phyloP scores from a whole-genome alignment of 2,888 invertebrate genomes.

The Prenolepis imparis region DNA sequence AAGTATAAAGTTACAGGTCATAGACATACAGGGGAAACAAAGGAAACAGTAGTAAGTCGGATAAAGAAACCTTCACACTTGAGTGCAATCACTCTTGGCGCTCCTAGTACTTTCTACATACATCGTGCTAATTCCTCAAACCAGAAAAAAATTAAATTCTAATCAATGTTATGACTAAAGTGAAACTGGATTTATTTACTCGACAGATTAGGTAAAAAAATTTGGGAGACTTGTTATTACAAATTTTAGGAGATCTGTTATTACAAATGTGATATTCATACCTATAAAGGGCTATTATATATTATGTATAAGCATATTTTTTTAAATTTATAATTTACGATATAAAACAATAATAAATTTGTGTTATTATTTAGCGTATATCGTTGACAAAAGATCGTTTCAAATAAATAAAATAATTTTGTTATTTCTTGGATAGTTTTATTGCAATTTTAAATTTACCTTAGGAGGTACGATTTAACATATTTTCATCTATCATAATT shows the following conservation, averaged over 20 bases:
- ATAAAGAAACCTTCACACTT: slow-evolving; percentile 64
- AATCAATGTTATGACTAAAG: neutral
- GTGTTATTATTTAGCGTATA: no score
- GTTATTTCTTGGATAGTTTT: no score
- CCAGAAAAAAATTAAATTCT: neutral
- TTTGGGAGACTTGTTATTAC: neutral
- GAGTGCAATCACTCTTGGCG: slow-evolving; percentile 17
- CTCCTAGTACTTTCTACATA: slow-evolving; percentile 9
- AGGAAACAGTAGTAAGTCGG: slow-evolving; percentile 64
- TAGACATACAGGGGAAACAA: slow-evolving; percentile 64
- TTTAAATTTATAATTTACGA: no score
- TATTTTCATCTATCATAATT: no score
- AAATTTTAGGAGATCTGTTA: neutral
- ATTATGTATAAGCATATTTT: no score
- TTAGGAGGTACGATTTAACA: no score
- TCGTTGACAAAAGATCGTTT: no score
- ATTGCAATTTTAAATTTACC: no score
- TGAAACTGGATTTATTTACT: neutral
- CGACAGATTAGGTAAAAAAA: neutral
- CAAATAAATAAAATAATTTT: no score
- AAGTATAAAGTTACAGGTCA: slow-evolving; percentile 83
- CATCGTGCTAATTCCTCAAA: neutral
- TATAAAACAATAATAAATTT: no score
- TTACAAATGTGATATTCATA: no score
- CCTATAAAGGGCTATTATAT: no score